Base-by-base conservation (phyloP, 2,888 invertebrate genomes). In the Galerucella pusilla region DNA sequence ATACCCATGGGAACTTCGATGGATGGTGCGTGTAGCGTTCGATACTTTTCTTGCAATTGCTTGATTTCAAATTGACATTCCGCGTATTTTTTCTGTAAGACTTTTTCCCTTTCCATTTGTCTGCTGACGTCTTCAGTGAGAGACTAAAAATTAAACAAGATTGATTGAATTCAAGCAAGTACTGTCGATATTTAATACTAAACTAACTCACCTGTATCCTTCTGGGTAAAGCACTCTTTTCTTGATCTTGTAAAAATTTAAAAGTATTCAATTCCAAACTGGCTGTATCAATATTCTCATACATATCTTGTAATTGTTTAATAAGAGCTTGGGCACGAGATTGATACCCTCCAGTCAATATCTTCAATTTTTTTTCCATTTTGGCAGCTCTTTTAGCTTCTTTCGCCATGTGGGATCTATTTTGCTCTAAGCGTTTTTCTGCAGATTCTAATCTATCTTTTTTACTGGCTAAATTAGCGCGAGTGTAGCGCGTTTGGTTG, bases 371-470 rank as follows among this genome's bases (percentile, higher is more conserved):
- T 88, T 98, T 99, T 88, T 99, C 99, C 91, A 98, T 94, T 89
- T 98, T 99, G 0, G 97, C 96, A 68, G 99, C 98, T 74, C 94
- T 92, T 88, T 98, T 99, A 0, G 99, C 98, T 88, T 99, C 97
- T 80, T 94, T 94, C 0, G 97, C 95, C 99, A 99, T 99, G 88
- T 98, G 98, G 75, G 92, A 92, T 79, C 98, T 91, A 87, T 99
- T 98, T 86, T 95, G 94, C 87, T 99, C 98, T 52, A 99, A 88
- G 77, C 95, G 90, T 84, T 97, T 96, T 85, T 98, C 97, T 0
- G 95, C 92, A 0, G 97, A 97, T 86, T 99, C 98, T 71, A 99
- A 90, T 61, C 97, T 91, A 88, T 99, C 99, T 86, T 98, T 99
- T 86, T 98, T 98, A 84, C 96, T 96, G 3, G 97, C 98, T 79